These are phyloP conservation scores for Lepidothrix coronata DNA, from an alignment of 2,113 vertebrate species.

Conservation along the genomic window DNA sequence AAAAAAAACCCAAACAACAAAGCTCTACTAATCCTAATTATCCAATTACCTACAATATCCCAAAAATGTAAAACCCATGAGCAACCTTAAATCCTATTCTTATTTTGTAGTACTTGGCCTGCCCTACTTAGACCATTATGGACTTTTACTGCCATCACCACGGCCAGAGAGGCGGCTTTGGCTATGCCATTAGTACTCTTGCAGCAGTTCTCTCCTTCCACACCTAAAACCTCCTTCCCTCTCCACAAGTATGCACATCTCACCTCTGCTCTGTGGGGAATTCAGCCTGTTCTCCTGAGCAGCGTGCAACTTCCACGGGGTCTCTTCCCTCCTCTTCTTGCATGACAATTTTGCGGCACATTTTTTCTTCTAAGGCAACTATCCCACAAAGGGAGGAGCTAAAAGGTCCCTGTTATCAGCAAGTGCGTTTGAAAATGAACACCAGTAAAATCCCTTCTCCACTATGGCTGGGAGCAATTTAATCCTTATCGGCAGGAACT, in stretches of 20 bases:
- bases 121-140: too few species aligned
- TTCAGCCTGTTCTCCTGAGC: not conserved
- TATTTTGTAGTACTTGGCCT: not conserved
- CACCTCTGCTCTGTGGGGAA: not conserved
- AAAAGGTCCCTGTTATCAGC: not conserved
- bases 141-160: not conserved
- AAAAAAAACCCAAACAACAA: accelerated
- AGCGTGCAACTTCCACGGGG: not conserved
- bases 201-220: not conserved
- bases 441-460: not conserved
- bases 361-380: not conserved
- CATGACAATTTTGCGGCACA: not conserved
- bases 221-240: not conserved
- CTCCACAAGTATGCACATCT: not conserved
- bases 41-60: not conserved
- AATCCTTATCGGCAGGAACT: not conserved
- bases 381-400: not conserved
- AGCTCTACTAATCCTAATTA: not conserved
- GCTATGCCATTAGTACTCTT: not conserved
- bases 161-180: accelerated
- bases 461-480: not conserved
- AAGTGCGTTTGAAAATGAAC: not conserved
- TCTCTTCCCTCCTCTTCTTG: not conserved
- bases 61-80: not conserved
- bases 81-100: not conserved